A percentile compares a stretch with the other conserved stretches of the same genome.
Evolutionary conservation across 2,888 invertebrate genomes (phyloP).

Genomic region (Hyalella azteca): DNA sequence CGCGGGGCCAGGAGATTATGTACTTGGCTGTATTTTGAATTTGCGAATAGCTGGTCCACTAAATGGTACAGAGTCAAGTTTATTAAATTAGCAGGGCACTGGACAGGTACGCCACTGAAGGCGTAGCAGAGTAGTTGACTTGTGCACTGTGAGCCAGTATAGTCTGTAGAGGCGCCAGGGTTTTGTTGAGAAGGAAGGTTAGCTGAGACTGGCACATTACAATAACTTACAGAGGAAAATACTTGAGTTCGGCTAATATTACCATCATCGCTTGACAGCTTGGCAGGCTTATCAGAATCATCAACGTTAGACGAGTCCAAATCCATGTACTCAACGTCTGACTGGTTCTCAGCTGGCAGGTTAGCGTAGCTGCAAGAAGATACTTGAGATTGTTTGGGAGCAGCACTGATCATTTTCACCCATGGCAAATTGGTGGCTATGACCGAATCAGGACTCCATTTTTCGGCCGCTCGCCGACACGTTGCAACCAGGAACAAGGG

Average conservation of each 20-base stretch:
- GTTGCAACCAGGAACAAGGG: constrained; percentile 46
- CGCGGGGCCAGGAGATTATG: neutral
- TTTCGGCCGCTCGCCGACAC: constrained; percentile 33
- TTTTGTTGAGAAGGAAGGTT: neutral
- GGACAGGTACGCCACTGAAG: neutral
- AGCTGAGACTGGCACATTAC: too few species aligned
- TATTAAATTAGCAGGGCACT: constrained; percentile 5
- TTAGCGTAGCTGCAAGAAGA: neutral
- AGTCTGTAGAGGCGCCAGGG: neutral
- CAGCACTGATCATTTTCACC: neutral
- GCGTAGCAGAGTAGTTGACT: neutral
- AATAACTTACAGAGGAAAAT: too few species aligned
- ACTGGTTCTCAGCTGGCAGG: neutral
- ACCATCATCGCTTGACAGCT: neutral
- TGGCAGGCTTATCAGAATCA: neutral
- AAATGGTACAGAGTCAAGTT: constrained; percentile 23
- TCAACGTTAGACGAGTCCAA: neutral
- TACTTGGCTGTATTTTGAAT: constrained; percentile 7
- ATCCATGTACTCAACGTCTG: neutral
- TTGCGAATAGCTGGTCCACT: constrained; percentile 2
- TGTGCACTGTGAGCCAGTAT: neutral
- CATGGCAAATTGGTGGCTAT: neutral
- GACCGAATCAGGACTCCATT: neutral
- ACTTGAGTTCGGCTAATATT: neutral
- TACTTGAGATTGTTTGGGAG: neutral